These are phyloP conservation scores for Cheilosia pagana DNA, from an alignment of 2,888 invertebrate genomes.

Conservation along the genomic window DNA sequence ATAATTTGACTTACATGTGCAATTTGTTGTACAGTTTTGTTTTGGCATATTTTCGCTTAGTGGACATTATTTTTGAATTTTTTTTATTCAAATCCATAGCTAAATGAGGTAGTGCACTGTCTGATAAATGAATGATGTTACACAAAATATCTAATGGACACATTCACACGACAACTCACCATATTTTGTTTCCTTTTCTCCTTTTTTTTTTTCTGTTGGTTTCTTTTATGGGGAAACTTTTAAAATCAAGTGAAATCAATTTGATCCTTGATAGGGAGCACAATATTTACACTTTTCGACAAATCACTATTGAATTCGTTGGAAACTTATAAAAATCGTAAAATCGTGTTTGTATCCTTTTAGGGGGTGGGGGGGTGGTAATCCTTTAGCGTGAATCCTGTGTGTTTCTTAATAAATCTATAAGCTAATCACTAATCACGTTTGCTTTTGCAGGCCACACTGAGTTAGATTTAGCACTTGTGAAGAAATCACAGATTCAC, in stretches of 20 bases:
- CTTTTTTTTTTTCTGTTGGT: not conserved
- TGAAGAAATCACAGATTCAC: slow-evolving; percentile 35
- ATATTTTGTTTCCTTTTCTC: slow-evolving; percentile 37
- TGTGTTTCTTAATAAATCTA: slow-evolving; percentile 11
- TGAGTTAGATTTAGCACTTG: slow-evolving; percentile 21
- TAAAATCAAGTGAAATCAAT: slow-evolving; percentile 16
- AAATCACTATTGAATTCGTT: slow-evolving; percentile 11
- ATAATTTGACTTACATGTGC: slow-evolving; percentile 47
- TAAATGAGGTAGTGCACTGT: slow-evolving; percentile 37
- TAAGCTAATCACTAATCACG: slow-evolving; percentile 25
- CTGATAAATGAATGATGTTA: slow-evolving; percentile 37
- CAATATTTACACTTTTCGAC: slow-evolving; percentile 40
- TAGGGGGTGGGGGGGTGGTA: not conserved
- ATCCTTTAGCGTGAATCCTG: slow-evolving; percentile 35
- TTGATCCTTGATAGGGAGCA: slow-evolving; percentile 5
- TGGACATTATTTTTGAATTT: slow-evolving; percentile 18
- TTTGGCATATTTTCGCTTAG: slow-evolving; percentile 29
- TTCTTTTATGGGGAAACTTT: not conserved
- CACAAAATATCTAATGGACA: slow-evolving; percentile 18
- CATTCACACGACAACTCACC: slow-evolving; percentile 64
- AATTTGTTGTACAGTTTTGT: slow-evolving; percentile 62
- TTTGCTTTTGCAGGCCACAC: slow-evolving; percentile 15
- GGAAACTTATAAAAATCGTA: slow-evolving; percentile 6
- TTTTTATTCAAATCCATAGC: slow-evolving; percentile 7
- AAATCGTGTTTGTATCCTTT: slow-evolving; percentile 43